A percentile compares a stretch with the other conserved stretches of the same genome.
Evolutionary conservation across 2,113 vertebrate genomes (phyloP).

Genomic region (Oncorhynchus keta): DNA sequence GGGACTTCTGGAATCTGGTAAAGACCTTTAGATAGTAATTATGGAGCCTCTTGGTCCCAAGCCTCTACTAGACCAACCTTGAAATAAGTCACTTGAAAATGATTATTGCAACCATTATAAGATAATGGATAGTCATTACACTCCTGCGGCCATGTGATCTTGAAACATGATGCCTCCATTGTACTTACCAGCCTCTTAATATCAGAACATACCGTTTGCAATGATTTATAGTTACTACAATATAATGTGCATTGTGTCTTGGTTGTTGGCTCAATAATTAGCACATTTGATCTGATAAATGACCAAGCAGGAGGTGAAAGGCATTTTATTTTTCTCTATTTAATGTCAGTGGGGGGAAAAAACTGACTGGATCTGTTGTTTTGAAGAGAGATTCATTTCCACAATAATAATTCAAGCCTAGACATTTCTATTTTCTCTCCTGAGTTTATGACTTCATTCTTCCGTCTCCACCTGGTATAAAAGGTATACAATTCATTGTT

Average conservation of each 20-base stretch:
- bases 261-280: slow-evolving; percentile 51
- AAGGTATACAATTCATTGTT: neutral
- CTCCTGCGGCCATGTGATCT: slow-evolving; percentile 48
- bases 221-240: slow-evolving; percentile 50
- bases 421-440: neutral
- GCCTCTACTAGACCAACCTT: slow-evolving; percentile 47
- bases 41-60: slow-evolving; percentile 44
- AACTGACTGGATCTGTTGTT: neutral
- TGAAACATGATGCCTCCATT: slow-evolving; percentile 53
- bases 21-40: slow-evolving; percentile 55
- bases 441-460: neutral
- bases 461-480: neutral
- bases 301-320: slow-evolving; percentile 7
- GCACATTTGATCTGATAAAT: slow-evolving; percentile 47
- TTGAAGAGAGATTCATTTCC: neutral
- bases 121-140: slow-evolving; percentile 59
- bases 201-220: slow-evolving; percentile 46
- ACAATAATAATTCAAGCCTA: neutral
- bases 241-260: slow-evolving; percentile 41
- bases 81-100: slow-evolving; percentile 51
- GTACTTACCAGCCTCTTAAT: slow-evolving; percentile 54
- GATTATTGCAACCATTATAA: slow-evolving; percentile 57
- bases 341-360: slow-evolving; percentile 3
- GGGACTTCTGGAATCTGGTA: slow-evolving; percentile 21
- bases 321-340: slow-evolving; percentile 13